phyloP scores from a whole-genome alignment of 1,140 invertebrate species.

The Polypedilum pembai region DNA sequence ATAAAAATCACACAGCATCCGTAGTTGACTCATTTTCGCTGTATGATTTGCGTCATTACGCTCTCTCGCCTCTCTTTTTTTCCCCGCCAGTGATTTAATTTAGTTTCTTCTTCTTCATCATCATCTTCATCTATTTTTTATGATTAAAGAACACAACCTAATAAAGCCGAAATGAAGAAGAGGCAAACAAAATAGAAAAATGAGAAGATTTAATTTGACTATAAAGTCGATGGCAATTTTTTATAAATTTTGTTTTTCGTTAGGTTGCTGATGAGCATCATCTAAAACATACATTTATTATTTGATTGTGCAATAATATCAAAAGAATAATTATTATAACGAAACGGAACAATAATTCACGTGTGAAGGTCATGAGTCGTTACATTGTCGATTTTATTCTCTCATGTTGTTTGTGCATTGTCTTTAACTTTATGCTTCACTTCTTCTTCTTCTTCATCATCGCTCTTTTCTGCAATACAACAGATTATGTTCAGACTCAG shows the following conservation, averaged over 20 bases:
- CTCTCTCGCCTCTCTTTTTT: neutral
- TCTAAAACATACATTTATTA: neutral
- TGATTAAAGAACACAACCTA: slow-evolving; percentile 2
- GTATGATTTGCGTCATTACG: neutral
- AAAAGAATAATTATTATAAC: slow-evolving; percentile 14
- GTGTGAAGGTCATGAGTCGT: slow-evolving; percentile 6
- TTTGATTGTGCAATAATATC: slow-evolving; percentile 8
- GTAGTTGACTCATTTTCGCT: neutral
- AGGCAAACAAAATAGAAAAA: neutral
- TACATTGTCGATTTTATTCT: neutral
- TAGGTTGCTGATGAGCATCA: neutral
- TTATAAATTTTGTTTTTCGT: neutral
- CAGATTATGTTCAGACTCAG: too few species aligned
- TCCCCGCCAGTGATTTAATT: neutral
- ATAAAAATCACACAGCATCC: slow-evolving; percentile 14
- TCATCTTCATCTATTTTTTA: neutral
- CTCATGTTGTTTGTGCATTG: too few species aligned
- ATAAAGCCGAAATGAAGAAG: neutral
- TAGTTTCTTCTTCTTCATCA: neutral
- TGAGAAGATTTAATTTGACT: neutral
- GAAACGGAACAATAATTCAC: slow-evolving; percentile 17
- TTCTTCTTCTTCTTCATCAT: too few species aligned
- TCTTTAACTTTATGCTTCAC: neutral
- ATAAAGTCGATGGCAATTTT: neutral
- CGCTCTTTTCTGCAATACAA: too few species aligned